Conservation (phyloP, 2,797 vertebrate genomes). For the Malurus splendens region DNA sequence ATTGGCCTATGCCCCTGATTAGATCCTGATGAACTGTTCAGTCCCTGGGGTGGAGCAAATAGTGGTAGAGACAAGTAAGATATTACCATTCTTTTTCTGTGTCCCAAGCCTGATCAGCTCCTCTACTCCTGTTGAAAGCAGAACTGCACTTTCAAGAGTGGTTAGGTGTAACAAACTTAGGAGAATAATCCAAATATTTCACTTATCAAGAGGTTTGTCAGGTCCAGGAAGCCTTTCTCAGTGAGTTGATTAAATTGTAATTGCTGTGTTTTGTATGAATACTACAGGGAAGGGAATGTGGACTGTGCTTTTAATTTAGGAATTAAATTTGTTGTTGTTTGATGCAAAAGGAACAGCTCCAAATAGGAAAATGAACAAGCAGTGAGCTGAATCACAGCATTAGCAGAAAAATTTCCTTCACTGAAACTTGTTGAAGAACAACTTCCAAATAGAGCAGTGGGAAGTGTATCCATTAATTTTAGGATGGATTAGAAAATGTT, state of each 20-base stretch:
- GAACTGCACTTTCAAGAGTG: background rate
- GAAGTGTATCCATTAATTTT: background rate
- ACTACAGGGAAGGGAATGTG: background rate
- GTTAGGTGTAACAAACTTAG: background rate
- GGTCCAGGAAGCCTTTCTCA: background rate
- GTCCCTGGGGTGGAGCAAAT: background rate
- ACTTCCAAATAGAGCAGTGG: background rate
- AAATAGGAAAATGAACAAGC: background rate
- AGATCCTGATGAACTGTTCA: background rate
- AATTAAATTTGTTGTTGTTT: background rate
- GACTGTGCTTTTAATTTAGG: background rate
- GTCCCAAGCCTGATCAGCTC: background rate
- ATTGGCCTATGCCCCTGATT: background rate
- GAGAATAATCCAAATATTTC: background rate
- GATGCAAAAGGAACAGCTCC: background rate
- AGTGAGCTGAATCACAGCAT: background rate
- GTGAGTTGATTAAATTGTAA: background rate
- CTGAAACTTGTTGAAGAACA: background rate
- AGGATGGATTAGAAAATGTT: background rate
- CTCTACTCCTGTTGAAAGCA: background rate
- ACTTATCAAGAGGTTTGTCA: background rate
- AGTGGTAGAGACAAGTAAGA: background rate
- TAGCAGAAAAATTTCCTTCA: background rate
- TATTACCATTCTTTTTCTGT: background rate
- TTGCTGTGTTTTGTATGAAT: background rate